phyloP scores from a whole-genome alignment of 2,113 vertebrate genomes.

The Callocephalon fimbriatum region DNA sequence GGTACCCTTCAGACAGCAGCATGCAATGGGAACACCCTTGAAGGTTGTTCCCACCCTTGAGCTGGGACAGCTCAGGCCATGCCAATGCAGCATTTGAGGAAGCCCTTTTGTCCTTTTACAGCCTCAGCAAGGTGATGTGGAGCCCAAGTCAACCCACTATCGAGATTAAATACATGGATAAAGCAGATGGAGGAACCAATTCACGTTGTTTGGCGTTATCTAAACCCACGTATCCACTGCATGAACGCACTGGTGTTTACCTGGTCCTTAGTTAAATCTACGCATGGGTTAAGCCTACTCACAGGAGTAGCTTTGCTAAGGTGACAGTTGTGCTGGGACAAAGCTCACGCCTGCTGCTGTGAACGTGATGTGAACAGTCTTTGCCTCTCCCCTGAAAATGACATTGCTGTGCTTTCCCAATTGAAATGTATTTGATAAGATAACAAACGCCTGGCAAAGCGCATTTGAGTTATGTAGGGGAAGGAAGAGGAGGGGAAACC shows the following conservation, averaged over 20 bases:
- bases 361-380: neutral
- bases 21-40: accelerated
- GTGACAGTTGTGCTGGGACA: neutral
- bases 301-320: neutral
- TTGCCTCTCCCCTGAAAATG: neutral
- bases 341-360: neutral
- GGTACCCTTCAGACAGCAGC: neutral
- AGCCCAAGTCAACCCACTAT: neutral
- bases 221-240: accelerated
- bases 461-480: constrained; percentile 41
- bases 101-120: neutral
- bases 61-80: neutral
- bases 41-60: neutral
- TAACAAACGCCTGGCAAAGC: constrained; percentile 68
- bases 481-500: constrained; percentile 41
- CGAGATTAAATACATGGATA: accelerated
- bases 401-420: constrained; percentile 34
- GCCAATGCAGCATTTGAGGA: neutral
- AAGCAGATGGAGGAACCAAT: neutral
- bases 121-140: neutral
- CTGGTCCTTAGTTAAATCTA: neutral
- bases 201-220: accelerated
- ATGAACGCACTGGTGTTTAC: accelerated
- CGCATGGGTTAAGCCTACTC: neutral
- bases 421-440: constrained; percentile 66